These are phyloP conservation scores for Paralichthys olivaceus DNA, from an alignment of 2,113 vertebrate species.

Conservation along the genomic window DNA sequence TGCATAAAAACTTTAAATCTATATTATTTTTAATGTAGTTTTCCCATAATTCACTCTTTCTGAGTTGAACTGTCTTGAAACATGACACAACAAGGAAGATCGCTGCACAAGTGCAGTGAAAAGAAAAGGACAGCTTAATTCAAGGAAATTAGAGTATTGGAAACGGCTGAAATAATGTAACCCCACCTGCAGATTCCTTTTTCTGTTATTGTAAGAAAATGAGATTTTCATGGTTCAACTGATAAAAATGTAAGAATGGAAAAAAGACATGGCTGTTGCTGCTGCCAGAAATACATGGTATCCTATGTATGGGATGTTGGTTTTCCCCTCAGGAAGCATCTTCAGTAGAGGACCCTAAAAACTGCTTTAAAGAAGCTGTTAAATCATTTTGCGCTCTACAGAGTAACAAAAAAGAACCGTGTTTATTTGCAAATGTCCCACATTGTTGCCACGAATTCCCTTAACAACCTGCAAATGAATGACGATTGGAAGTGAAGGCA, in stretches of 20 bases:
- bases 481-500: constrained; percentile 53
- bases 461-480: constrained; percentile 50
- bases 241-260: constrained; percentile 12
- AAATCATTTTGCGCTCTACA: constrained; percentile 38
- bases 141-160: constrained; percentile 13
- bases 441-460: constrained; percentile 45
- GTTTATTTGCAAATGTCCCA: constrained; percentile 44
- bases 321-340: background rate
- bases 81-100: background rate
- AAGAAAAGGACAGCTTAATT: background rate
- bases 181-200: background rate
- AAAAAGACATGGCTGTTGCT: background rate
- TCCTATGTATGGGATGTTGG: background rate
- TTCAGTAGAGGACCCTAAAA: background rate
- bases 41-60: background rate
- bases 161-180: constrained; percentile 32
- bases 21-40: background rate
- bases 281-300: constrained; percentile 20
- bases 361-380: constrained; percentile 25
- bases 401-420: constrained; percentile 25
- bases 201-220: constrained; percentile 37
- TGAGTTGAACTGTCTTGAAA: constrained; percentile 1
- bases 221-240: constrained; percentile 35
- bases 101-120: background rate
- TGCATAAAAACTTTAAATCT: background rate